Conservation (phyloP, 2,797 vertebrate species). For the Poecilia wingei region DNA sequence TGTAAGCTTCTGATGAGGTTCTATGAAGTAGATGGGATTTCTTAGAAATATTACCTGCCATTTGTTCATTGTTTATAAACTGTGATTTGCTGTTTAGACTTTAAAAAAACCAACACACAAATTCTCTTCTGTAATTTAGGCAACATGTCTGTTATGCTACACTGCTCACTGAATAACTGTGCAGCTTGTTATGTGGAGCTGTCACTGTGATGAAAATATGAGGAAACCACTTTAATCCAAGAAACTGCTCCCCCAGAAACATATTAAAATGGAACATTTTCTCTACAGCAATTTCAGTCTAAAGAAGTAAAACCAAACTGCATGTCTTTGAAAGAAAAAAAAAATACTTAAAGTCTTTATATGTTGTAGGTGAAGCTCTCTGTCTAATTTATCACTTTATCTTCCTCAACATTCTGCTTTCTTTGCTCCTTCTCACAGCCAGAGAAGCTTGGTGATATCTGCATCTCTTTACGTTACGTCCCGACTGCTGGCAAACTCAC, state of each 20-base stretch:
- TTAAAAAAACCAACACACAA: neutral
- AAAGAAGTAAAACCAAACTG: slow-evolving; percentile 12
- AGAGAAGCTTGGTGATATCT: slow-evolving; percentile 97
- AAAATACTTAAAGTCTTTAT: neutral
- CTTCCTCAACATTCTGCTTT: slow-evolving; percentile 25
- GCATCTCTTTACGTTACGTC: slow-evolving; percentile 96
- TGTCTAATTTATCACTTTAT: neutral
- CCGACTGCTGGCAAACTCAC: slow-evolving; percentile 97
- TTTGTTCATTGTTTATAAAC: neutral
- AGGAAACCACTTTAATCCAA: slow-evolving; percentile 37
- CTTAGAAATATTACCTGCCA: neutral
- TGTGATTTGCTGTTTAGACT: neutral
- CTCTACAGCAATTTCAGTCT: slow-evolving; percentile 5
- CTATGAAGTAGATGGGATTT: neutral
- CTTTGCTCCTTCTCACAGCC: slow-evolving; percentile 71
- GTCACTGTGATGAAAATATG: slow-evolving; percentile 15
- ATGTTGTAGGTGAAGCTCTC: neutral
- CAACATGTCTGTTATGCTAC: neutral
- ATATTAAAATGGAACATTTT: slow-evolving; percentile 16
- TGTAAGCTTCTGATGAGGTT: neutral
- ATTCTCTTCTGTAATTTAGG: neutral
- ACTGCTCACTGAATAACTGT: slow-evolving; percentile 1
- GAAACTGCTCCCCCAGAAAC: slow-evolving; percentile 17
- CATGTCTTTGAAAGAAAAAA: slow-evolving; percentile 10
- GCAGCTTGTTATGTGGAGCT: slow-evolving; percentile 5